A percentile compares a stretch with the other conserved stretches of the same genome.
Evolutionary conservation across 2,888 invertebrate species (phyloP).

Genomic region (Horisme vitalbata): DNA sequence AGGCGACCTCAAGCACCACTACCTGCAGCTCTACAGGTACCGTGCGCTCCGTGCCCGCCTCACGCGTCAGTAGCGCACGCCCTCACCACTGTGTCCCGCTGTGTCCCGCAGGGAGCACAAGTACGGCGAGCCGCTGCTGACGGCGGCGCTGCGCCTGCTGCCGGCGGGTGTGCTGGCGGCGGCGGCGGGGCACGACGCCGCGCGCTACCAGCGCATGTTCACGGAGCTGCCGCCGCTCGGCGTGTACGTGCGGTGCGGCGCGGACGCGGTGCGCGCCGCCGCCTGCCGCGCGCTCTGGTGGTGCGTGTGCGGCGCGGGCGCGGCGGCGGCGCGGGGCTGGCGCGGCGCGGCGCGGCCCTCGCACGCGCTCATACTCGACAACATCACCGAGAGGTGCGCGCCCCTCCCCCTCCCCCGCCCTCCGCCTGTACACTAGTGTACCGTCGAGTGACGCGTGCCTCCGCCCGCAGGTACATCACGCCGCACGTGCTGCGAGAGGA

Average conservation of each 20-base stretch:
- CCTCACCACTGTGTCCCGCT: too few relatives aligned
- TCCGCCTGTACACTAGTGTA: not conserved
- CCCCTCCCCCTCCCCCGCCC: not conserved
- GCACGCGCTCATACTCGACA: constrained; percentile 21
- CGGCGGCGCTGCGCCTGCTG: constrained; percentile 51
- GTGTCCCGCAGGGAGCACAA: constrained; percentile 43
- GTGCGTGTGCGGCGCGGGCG: constrained; percentile 84
- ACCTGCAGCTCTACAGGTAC: constrained; percentile 82
- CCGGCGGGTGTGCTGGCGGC: constrained; percentile 42
- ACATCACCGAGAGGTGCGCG: constrained; percentile 10
- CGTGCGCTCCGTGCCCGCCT: not conserved
- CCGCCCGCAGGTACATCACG: constrained; percentile 18
- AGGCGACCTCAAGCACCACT: constrained; percentile 87
- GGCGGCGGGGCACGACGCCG: constrained; percentile 30
- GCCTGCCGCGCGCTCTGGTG: constrained; percentile 83
- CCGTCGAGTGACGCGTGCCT: too few relatives aligned
- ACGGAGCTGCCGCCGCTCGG: not conserved
- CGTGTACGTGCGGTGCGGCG: constrained; percentile 24
- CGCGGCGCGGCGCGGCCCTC: constrained; percentile 39
- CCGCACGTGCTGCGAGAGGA: constrained; percentile 23
- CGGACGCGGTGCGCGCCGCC: constrained; percentile 84
- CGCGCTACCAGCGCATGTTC: constrained; percentile 29
- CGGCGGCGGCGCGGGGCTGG: constrained; percentile 66
- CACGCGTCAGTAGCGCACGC: too few relatives aligned
- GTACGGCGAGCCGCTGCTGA: constrained; percentile 41